Conservation (phyloP, 2,888 invertebrate genomes). For the Parapristionchus giblindavisi region DNA sequence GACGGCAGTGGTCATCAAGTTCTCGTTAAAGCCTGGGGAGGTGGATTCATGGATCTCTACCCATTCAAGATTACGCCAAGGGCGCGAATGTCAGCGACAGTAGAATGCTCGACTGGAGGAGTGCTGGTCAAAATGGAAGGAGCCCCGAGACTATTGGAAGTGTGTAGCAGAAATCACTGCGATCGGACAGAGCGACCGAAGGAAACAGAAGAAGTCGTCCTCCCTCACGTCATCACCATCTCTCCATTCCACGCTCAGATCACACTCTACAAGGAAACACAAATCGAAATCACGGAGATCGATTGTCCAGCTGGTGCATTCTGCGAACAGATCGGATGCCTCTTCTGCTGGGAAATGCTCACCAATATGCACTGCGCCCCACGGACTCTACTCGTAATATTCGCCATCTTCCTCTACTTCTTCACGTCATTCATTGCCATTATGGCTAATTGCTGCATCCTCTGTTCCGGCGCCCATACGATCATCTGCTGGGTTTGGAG, state of each 20-base stretch:
- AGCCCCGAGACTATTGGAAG: background rate
- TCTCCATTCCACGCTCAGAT: background rate
- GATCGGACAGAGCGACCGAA: background rate
- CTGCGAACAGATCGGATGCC: background rate
- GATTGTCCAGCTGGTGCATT: background rate
- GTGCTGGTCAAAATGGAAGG: background rate
- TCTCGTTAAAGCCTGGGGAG: background rate
- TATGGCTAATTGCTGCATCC: background rate
- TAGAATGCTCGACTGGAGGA: background rate
- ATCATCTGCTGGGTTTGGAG: background rate
- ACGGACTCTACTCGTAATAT: background rate
- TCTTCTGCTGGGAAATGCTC: background rate
- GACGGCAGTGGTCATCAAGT: background rate
- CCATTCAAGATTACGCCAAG: background rate
- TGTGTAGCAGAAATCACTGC: background rate
- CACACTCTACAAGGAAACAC: background rate
- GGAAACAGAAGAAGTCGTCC: background rate
- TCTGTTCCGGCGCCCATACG: background rate
- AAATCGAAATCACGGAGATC: background rate
- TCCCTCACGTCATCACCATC: background rate
- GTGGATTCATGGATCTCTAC: background rate
- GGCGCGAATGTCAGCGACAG: background rate
- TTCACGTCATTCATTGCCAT: background rate
- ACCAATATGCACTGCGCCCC: background rate
- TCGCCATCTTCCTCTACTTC: background rate